Evolutionary conservation across 2,113 vertebrate species (phyloP).

Genomic region (Oceanodroma tethys): DNA sequence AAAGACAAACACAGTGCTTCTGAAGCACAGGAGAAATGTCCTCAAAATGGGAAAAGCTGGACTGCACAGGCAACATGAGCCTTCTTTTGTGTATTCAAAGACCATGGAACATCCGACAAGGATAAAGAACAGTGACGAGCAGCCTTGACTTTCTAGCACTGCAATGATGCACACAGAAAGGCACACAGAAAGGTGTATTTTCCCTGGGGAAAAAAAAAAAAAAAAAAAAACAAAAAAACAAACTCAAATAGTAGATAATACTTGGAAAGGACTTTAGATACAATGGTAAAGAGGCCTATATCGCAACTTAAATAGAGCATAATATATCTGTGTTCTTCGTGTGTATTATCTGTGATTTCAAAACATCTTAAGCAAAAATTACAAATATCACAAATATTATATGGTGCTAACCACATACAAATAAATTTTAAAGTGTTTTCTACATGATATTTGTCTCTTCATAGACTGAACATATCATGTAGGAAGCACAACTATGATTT

Average conservation of each 20-base stretch:
- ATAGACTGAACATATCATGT: not conserved
- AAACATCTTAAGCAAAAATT: not conserved
- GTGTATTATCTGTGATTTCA: not conserved
- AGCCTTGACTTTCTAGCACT: not conserved
- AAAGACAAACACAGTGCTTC: not conserved
- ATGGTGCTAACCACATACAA: not conserved
- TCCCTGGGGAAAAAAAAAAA: not conserved
- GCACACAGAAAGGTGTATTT: not conserved
- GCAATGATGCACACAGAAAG: not conserved
- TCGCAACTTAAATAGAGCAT: not conserved
- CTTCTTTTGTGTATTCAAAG: not conserved
- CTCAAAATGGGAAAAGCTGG: not conserved
- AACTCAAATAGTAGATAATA: not conserved
- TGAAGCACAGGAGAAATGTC: not conserved
- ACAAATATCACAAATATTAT: not conserved
- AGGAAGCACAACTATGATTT: not conserved
- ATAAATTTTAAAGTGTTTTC: not conserved
- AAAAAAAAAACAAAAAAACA: not conserved
- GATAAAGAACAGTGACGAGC: not conserved
- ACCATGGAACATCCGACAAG: not conserved
- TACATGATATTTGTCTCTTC: not conserved
- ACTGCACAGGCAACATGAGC: not conserved
- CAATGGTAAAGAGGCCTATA: not conserved
- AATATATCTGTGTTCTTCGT: accelerated
- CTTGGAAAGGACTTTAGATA: not conserved